Percentiles rank a stretch among this genome's conserved stretches.
These are phyloP conservation scores for Benthosema pterotum DNA, from an alignment of 2,797 vertebrate species.

Conservation along the genomic window DNA sequence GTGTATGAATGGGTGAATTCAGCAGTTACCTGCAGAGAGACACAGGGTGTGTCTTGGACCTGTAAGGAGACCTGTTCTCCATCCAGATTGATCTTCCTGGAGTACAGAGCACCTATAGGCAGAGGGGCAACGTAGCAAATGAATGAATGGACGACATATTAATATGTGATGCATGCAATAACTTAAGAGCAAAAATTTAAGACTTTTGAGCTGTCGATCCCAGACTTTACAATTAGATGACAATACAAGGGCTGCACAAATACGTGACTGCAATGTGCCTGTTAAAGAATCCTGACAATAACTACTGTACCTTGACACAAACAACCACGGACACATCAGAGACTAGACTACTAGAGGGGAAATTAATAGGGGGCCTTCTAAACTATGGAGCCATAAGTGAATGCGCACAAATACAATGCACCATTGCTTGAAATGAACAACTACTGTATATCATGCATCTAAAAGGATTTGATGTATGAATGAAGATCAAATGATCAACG, in stretches of 20 bases:
- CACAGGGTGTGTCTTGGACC: conserved; percentile 93
- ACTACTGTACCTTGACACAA: no score
- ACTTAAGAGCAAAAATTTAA: no score
- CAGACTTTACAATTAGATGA: no score
- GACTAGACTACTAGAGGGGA: no score
- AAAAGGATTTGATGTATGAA: background rate
- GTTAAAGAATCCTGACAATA: no score
- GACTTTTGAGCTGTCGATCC: no score
- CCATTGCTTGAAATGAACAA: background rate
- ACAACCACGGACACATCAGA: no score
- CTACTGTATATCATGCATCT: background rate
- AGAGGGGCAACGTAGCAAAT: background rate
- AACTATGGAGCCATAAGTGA: background rate
- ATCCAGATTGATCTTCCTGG: conserved; percentile 90
- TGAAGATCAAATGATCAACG: background rate
- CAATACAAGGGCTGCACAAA: no score
- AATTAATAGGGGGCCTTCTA: no score
- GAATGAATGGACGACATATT: background rate
- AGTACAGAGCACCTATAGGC: conserved; percentile 88
- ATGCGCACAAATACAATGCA: background rate
- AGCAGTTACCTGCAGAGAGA: conserved; percentile 86
- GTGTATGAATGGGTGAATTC: no score
- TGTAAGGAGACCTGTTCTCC: conserved; percentile 92
- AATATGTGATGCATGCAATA: no score
- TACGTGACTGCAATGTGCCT: no score